Conservation (phyloP, 2,888 invertebrate genomes). For the Tachina lurida region DNA sequence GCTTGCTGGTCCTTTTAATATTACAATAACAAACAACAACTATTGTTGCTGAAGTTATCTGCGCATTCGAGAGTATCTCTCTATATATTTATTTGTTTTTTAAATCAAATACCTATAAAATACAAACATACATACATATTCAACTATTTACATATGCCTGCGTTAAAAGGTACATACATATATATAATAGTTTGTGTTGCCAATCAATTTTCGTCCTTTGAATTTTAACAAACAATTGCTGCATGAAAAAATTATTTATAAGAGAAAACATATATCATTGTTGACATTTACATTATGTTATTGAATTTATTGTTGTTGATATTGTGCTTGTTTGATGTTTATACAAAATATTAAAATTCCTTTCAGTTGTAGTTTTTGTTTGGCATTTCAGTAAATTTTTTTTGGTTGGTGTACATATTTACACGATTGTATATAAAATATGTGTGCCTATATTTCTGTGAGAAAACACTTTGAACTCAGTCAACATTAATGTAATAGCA, state of each 20-base stretch:
- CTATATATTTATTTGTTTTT: not conserved
- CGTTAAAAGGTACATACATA: too few species aligned
- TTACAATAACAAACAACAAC: constrained; percentile 12
- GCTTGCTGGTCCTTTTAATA: constrained; percentile 5
- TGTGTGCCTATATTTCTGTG: not conserved
- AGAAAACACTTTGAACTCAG: constrained; percentile 2
- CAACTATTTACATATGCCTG: not conserved
- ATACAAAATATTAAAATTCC: constrained; percentile 40
- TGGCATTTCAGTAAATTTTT: constrained; percentile 20
- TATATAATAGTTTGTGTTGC: not conserved
- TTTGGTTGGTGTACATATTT: not conserved
- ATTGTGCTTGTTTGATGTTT: constrained; percentile 31
- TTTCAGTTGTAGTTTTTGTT: constrained; percentile 28
- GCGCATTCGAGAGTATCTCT: not conserved
- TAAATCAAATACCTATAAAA: not conserved
- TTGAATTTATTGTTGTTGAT: constrained; percentile 29
- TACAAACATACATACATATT: not conserved
- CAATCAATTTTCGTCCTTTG: constrained; percentile 43
- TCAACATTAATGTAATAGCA: constrained; percentile 1
- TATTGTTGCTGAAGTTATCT: constrained; percentile 2
- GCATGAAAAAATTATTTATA: not conserved
- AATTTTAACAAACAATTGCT: constrained; percentile 44
- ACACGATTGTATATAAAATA: not conserved
- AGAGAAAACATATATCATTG: constrained; percentile 40
- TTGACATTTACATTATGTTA: constrained; percentile 52